phyloP scores from a whole-genome alignment of 2,797 vertebrate genomes.

The Ibycter americanus region DNA sequence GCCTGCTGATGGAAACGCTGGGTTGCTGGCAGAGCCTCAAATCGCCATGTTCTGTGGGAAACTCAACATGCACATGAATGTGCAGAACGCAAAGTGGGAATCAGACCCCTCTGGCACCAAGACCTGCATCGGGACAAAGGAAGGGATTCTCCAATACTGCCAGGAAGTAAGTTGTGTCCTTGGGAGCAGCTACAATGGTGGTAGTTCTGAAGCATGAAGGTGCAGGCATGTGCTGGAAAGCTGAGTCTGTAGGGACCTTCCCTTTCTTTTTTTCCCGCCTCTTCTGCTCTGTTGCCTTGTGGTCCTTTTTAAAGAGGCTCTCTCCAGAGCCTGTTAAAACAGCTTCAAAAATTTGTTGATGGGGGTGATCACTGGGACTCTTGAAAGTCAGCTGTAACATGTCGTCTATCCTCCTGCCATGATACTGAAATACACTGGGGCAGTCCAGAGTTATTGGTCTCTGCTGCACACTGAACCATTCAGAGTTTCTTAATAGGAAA shows the following conservation, averaged over 20 bases:
- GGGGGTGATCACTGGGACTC: background rate
- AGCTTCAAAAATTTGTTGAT: background rate
- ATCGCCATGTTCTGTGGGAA: slow-evolving; percentile 90
- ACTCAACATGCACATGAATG: slow-evolving; percentile 90
- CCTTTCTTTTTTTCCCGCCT: background rate
- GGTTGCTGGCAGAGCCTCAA: slow-evolving; percentile 87
- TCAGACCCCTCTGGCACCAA: slow-evolving; percentile 83
- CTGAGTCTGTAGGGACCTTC: background rate
- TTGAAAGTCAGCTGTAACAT: background rate
- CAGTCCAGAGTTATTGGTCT: background rate
- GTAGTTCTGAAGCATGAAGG: background rate
- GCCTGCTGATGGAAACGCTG: slow-evolving; percentile 83
- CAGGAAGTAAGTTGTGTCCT: slow-evolving; percentile 80
- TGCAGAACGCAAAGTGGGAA: slow-evolving; percentile 90
- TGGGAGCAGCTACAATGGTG: rapidly evolving
- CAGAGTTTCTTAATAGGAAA: background rate
- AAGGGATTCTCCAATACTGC: slow-evolving; percentile 89
- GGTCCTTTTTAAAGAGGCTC: background rate
- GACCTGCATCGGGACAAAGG: slow-evolving; percentile 86
- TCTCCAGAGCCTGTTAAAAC: background rate
- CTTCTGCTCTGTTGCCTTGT: background rate
- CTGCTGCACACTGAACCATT: background rate
- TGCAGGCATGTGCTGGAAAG: background rate
- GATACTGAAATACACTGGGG: background rate
- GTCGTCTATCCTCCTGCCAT: background rate